Base-by-base conservation (phyloP, 2,797 vertebrate genomes). In the Hafferia zeledoni region DNA sequence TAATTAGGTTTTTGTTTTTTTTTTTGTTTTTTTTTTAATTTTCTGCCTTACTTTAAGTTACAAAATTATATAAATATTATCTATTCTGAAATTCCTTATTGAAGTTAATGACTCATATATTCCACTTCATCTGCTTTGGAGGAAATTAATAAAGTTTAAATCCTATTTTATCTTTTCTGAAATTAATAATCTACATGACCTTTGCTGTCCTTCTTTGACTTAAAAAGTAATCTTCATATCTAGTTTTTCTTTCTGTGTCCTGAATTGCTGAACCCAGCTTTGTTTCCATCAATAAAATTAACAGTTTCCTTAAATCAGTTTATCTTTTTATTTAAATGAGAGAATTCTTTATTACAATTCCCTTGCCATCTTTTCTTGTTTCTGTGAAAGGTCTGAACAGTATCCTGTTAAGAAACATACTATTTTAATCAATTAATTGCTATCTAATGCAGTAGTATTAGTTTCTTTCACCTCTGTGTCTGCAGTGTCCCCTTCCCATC, bases 61-160 rank as follows among this genome's bases (percentile, higher is more conserved):
- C 1, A 60, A 76, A 87, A 72, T 69, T 83, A 65, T 72, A 64
- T 60, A 80, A 60, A 56, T 76, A 63, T 31, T 67, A 61, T 44
- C 10, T 78, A 13, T 82, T 84, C 44, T 53, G 25, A 41, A 3
- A 67, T 90, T 89, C 11, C 41, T 90, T 61, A 41, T 30, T 84
- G 43, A 87, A 87, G 19, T 77, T 89, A 85, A 89, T 93, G 60
- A 85, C 27, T 35, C 14, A 23, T 60, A 57, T 76, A 93, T 57
- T 72, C 12, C 2, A n/a, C 50, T 90, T 90, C 27, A 80, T 74
- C 59, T 92, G 15, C 23, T 94, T 81, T 75, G 30, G 28, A 70
- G 70, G 5, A 85, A 93, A 41, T 77, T 89, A 91, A 95, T 96
- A 69, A 81, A 75, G 2, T 89, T 68, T 39, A 19, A 92, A 87